A percentile compares a stretch with the other conserved stretches of the same genome.
These are phyloP conservation scores for Chloroceryle aenea DNA, from an alignment of 2,113 vertebrate genomes.

Conservation along the genomic window DNA sequence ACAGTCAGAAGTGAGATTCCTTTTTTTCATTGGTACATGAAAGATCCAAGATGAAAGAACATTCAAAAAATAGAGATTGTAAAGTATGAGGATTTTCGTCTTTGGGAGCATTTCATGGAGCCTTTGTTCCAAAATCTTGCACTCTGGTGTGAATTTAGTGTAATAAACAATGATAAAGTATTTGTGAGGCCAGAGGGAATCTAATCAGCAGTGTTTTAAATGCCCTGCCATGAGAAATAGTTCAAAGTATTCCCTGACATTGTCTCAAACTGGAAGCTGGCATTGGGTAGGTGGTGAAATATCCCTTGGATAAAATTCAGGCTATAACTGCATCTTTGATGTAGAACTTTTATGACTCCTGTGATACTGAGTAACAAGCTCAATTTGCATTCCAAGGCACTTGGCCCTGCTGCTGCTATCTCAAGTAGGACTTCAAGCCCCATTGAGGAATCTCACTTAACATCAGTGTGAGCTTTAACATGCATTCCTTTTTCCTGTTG, in stretches of 20 bases:
- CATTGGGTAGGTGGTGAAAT: conserved; percentile 26
- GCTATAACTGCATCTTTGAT: conserved; percentile 52
- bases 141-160: conserved; percentile 32
- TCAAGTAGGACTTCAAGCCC: conserved; percentile 67
- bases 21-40: neutral
- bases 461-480: conserved; percentile 63
- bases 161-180: conserved; percentile 29
- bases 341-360: conserved; percentile 55
- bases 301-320: conserved; percentile 49
- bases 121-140: neutral
- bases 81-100: neutral
- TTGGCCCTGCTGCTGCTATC: conserved; percentile 67
- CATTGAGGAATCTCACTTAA: conserved; percentile 66
- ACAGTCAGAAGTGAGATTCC: neutral
- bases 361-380: conserved; percentile 50
- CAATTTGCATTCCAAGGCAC: conserved; percentile 65
- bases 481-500: conserved; percentile 74
- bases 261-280: conserved; percentile 6
- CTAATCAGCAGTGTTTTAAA: neutral
- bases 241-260: conserved; percentile 37
- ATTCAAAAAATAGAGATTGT: neutral
- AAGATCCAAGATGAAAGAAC: neutral
- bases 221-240: neutral
- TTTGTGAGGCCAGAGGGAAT: conserved; percentile 27
- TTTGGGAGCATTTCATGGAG: neutral